A percentile compares a stretch with the other conserved stretches of the same genome.
phyloP scores from a whole-genome alignment of 2,113 vertebrate species.

The Grammomys dolichurus region DNA sequence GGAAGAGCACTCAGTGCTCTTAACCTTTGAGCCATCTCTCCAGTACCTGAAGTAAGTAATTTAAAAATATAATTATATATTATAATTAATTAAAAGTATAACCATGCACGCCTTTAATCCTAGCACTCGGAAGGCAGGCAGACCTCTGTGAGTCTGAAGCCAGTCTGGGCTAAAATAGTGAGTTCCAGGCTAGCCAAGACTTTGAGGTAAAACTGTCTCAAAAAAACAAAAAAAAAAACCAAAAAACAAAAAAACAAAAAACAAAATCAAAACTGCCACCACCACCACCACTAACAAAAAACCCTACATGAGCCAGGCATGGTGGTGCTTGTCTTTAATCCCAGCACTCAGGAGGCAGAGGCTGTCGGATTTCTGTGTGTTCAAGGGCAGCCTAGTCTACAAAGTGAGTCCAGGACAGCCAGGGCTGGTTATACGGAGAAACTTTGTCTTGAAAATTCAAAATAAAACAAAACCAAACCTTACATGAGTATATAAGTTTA shows the following conservation, averaged over 20 bases:
- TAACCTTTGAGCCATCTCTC: too few relatives aligned
- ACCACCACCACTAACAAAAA: background rate
- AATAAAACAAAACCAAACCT: background rate
- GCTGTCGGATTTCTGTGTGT: background rate
- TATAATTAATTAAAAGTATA: background rate
- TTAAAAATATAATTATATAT: background rate
- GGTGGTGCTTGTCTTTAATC: background rate
- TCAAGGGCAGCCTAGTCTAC: background rate
- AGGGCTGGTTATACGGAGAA: too few relatives aligned
- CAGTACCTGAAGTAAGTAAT: background rate
- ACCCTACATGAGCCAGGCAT: background rate
- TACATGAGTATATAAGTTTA: background rate
- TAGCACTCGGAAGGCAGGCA: background rate
- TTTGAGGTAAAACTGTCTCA: background rate
- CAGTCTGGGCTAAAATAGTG: background rate
- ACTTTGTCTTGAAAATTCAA: background rate
- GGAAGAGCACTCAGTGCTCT: too few relatives aligned
- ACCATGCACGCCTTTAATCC: background rate
- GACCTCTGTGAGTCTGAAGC: background rate
- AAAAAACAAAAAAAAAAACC: background rate
- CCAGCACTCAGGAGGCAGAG: background rate
- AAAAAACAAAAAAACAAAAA: background rate
- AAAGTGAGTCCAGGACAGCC: background rate
- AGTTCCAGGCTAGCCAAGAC: background rate
- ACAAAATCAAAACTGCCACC: background rate